A percentile compares a stretch with the other conserved stretches of the same genome.
Conservation (phyloP, 2,888 invertebrate species). For the Spodoptera littoralis region DNA sequence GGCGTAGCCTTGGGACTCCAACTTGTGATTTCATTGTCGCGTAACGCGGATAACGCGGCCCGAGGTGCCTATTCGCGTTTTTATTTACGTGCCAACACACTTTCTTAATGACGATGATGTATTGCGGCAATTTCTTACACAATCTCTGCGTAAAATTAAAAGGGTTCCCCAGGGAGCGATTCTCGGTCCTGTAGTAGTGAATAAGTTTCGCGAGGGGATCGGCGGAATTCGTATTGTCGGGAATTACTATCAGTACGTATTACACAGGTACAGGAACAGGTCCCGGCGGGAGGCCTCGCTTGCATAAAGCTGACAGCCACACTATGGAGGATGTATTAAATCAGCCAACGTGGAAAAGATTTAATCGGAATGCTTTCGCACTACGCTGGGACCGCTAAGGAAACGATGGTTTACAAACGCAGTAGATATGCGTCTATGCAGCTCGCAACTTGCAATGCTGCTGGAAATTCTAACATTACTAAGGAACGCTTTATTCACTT, state of each 20-base stretch:
- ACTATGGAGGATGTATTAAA: constrained; percentile 54
- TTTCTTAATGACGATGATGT: constrained; percentile 58
- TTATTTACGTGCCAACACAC: constrained; percentile 52
- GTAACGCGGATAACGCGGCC: constrained; percentile 55
- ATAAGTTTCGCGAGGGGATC: constrained; percentile 27
- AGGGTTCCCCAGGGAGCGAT: constrained; percentile 43
- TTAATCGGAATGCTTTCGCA: constrained; percentile 49
- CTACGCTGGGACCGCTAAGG: constrained; percentile 24
- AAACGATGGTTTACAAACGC: constrained; percentile 20
- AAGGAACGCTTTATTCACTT: constrained; percentile 4
- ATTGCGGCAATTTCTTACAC: constrained; percentile 42
- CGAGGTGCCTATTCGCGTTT: constrained; percentile 55
- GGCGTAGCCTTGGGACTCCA: constrained; percentile 57
- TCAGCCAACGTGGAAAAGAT: constrained; percentile 50
- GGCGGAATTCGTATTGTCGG: constrained; percentile 26
- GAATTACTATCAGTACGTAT: constrained; percentile 22
- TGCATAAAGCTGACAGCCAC: constrained; percentile 41
- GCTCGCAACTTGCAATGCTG: constrained; percentile 30
- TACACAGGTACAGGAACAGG: constrained; percentile 31
- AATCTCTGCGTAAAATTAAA: constrained; percentile 54
- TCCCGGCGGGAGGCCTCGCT: constrained; percentile 32
- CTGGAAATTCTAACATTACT: constrained; percentile 23
- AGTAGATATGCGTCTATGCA: constrained; percentile 28
- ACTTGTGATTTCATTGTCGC: constrained; percentile 62
- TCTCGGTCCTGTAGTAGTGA: constrained; percentile 27